phyloP scores from a whole-genome alignment of 2,797 vertebrate species.

The Aphelocoma californica region DNA sequence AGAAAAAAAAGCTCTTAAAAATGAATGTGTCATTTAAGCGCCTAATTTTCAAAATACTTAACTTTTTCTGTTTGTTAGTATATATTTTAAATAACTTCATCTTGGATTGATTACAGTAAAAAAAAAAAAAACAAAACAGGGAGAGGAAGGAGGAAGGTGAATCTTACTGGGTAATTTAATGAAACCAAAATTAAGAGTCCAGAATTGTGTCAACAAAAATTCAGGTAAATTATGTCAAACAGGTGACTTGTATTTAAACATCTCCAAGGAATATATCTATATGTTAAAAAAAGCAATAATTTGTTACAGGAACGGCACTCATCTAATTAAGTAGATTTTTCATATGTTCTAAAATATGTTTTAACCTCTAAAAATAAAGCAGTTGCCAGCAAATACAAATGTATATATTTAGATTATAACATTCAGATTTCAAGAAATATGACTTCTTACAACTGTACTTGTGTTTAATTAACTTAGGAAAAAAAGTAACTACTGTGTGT shows the following conservation, averaged over 20 bases:
- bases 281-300: not conserved
- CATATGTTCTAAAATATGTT: not conserved
- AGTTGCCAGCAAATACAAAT: not conserved
- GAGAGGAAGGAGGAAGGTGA: not conserved
- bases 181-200: not conserved
- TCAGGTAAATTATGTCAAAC: not conserved
- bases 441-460: not conserved
- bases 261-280: not conserved
- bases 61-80: not conserved
- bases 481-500: not conserved
- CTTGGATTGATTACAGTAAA: not conserved
- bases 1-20: not conserved
- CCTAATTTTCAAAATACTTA: not conserved
- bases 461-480: not conserved
- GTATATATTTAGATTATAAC: not conserved
- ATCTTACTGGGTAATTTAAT: not conserved
- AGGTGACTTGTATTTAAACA: not conserved
- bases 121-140: no score
- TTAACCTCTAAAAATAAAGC: not conserved
- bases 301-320: not conserved
- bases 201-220: not conserved
- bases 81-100: not conserved
- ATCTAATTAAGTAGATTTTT: not conserved
- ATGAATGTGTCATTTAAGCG: not conserved
- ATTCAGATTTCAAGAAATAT: not conserved